A percentile compares a stretch with the other conserved stretches of the same genome.
These are phyloP conservation scores for Varroa destructor DNA, from an alignment of 1,140 invertebrate species.

Conservation along the genomic window DNA sequence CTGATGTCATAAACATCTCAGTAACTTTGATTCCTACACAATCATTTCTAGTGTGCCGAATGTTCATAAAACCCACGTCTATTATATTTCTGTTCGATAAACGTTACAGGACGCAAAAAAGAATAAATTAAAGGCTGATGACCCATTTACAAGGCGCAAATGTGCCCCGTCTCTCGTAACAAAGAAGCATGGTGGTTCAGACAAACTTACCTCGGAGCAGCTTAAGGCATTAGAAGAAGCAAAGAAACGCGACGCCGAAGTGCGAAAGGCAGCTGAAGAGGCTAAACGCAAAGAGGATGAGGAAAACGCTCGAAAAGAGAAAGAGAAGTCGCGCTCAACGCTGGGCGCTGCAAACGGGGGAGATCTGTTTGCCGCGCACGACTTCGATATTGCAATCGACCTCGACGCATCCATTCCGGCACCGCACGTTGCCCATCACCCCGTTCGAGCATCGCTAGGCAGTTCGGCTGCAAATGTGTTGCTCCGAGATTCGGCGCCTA, in stretches of 20 bases:
- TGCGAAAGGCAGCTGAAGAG: slow-evolving; percentile 29
- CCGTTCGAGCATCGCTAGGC: slow-evolving; percentile 23
- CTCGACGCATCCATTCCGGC: slow-evolving; percentile 61
- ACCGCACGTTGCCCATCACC: not conserved
- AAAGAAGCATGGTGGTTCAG: slow-evolving; percentile 35
- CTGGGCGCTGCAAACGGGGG: slow-evolving; percentile 41
- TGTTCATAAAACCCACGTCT: no score
- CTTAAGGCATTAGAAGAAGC: slow-evolving; percentile 33
- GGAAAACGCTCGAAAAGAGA: slow-evolving; percentile 31
- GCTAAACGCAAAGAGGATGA: slow-evolving; percentile 29
- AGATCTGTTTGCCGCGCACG: slow-evolving; percentile 74
- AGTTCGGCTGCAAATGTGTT: slow-evolving; percentile 8
- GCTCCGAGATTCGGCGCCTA: slow-evolving; percentile 63
- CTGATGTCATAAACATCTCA: no score
- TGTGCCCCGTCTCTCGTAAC: slow-evolving; percentile 60
- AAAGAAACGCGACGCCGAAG: slow-evolving; percentile 33
- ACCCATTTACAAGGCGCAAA: slow-evolving; percentile 82
- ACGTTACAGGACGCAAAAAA: slow-evolving; percentile 51
- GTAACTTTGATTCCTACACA: no score
- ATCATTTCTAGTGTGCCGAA: no score
- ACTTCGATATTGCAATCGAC: slow-evolving; percentile 92
- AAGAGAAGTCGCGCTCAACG: slow-evolving; percentile 23
- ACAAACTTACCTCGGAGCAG: slow-evolving; percentile 34
- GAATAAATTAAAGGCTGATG: slow-evolving; percentile 66
- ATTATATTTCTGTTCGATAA: no score